A percentile compares a stretch with the other conserved stretches of the same genome.
phyloP scores from a whole-genome alignment of 1,140 invertebrate genomes.

The Trinorchestia longiramus region DNA sequence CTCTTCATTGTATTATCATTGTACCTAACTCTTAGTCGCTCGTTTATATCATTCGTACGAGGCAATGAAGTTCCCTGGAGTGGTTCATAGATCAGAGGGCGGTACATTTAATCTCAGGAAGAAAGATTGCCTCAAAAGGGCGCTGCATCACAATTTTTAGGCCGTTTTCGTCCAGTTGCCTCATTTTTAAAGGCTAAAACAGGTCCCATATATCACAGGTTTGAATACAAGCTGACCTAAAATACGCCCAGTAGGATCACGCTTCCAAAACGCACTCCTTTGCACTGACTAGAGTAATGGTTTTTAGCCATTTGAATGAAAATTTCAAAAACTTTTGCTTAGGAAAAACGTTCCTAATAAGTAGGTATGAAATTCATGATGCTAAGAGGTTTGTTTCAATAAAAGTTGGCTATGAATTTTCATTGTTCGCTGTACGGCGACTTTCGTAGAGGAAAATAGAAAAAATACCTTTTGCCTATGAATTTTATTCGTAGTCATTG shows the following conservation, averaged over 20 bases:
- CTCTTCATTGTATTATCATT: background rate
- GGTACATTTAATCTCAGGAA: background rate
- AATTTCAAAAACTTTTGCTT: background rate
- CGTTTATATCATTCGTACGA: background rate
- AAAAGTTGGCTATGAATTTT: background rate
- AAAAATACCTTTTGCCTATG: background rate
- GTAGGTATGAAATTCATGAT: background rate
- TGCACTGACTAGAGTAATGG: background rate
- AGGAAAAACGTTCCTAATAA: background rate
- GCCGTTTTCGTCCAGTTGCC: background rate
- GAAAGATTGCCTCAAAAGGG: conserved; percentile 17
- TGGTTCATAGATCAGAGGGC: background rate
- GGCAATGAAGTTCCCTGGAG: background rate
- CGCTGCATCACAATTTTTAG: background rate
- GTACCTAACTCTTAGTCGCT: background rate
- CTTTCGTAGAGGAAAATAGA: background rate
- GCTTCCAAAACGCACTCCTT: background rate
- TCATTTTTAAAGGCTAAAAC: background rate
- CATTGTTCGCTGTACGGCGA: background rate
- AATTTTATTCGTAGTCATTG: background rate
- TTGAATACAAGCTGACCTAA: background rate
- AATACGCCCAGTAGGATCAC: background rate
- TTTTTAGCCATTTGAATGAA: background rate
- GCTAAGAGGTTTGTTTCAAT: background rate
- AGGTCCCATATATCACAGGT: background rate